Evolutionary conservation across 2,113 vertebrate species (phyloP).

Genomic region (Columba livia): DNA sequence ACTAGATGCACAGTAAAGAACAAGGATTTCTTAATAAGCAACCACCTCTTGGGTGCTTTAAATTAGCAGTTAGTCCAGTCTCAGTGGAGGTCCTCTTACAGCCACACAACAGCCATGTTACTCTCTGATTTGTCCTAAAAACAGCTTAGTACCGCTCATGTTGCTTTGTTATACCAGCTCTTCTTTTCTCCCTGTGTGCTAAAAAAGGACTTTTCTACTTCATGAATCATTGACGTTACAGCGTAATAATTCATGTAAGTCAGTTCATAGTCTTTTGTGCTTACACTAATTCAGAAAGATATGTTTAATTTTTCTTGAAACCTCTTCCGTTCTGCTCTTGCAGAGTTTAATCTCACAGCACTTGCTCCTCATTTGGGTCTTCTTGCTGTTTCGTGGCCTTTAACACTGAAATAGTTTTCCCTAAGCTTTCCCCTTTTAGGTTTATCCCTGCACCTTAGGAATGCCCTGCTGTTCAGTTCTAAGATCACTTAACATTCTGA

Average conservation of each 20-base stretch:
- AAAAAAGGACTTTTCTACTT: slow-evolving; percentile 36
- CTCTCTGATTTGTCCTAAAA: slow-evolving; percentile 25
- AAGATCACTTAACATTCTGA: not conserved
- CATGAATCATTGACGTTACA: slow-evolving; percentile 55
- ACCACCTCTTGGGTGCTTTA: not conserved
- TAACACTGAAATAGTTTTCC: not conserved
- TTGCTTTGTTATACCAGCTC: not conserved
- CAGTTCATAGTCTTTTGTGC: slow-evolving; percentile 20
- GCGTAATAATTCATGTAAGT: slow-evolving; percentile 39
- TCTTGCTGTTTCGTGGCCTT: not conserved
- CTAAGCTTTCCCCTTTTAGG: not conserved
- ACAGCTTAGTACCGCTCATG: not conserved
- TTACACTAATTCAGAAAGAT: slow-evolving; percentile 50
- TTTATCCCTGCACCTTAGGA: not conserved
- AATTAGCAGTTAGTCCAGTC: not conserved
- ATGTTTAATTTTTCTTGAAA: slow-evolving; percentile 31
- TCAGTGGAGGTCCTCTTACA: not conserved
- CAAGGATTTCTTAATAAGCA: not conserved
- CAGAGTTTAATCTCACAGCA: not conserved
- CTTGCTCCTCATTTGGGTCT: not conserved
- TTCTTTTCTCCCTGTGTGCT: not conserved
- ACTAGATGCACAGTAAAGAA: not conserved
- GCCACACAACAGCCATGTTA: slow-evolving; percentile 22
- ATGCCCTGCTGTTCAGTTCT: not conserved
- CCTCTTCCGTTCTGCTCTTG: not conserved